phyloP scores from a whole-genome alignment of 2,113 vertebrate genomes.

The Rhabdornis inornatus region DNA sequence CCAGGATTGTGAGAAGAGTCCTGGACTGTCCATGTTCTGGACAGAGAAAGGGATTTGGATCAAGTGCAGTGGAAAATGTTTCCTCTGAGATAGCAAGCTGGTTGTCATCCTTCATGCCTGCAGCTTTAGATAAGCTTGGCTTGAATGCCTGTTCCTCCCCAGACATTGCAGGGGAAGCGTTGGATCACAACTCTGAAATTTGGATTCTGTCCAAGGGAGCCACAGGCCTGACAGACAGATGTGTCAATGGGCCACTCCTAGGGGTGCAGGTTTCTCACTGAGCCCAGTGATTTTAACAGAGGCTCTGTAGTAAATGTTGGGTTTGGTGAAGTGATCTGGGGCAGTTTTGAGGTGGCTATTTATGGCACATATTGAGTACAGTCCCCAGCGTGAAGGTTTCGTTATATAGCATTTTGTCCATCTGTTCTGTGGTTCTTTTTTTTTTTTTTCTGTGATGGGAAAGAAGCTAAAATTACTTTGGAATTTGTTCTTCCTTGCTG shows the following conservation, averaged over 20 bases:
- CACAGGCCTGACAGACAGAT: background rate
- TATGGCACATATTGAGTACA: background rate
- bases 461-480: background rate
- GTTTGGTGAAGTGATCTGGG: background rate
- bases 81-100: background rate
- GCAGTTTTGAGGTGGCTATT: background rate
- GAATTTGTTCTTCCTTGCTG: background rate
- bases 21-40: background rate
- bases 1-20: background rate
- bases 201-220: background rate
- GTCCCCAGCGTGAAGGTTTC: background rate
- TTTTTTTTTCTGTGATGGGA: background rate
- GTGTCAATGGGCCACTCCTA: background rate
- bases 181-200: background rate
- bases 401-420: background rate
- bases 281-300: background rate
- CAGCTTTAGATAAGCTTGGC: background rate
- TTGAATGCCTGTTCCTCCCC: background rate
- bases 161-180: fast-evolving
- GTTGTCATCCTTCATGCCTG: background rate
- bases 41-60: background rate
- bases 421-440: background rate
- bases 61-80: background rate
- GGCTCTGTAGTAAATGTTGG: background rate
- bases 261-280: background rate